phyloP scores from a whole-genome alignment of 1,140 invertebrate genomes.

The Formica selysi region DNA sequence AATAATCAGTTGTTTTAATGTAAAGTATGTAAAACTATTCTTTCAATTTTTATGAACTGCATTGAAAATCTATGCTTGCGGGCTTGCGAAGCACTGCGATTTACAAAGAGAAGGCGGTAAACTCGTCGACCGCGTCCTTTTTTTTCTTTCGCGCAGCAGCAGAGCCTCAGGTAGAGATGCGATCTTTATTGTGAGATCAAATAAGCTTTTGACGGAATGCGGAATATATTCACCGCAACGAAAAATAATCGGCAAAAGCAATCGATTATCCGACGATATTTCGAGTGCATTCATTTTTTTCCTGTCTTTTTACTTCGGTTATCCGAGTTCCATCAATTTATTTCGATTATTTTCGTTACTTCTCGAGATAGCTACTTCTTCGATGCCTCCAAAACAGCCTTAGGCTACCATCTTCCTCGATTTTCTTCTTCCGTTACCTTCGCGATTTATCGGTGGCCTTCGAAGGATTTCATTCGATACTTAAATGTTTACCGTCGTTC shows the following conservation, averaged over 20 bases:
- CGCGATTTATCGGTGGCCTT: conserved; percentile 67
- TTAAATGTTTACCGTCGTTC: conserved; percentile 20
- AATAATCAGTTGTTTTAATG: neutral
- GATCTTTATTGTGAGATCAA: conserved; percentile 9
- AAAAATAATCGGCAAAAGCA: conserved; percentile 8
- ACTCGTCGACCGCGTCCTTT: neutral
- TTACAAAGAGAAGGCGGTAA: neutral
- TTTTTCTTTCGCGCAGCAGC: conserved; percentile 11
- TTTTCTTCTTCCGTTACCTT: conserved; percentile 47
- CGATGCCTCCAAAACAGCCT: neutral
- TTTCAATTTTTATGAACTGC: neutral
- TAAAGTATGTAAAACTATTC: neutral
- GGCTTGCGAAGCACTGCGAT: neutral
- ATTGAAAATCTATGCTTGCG: neutral
- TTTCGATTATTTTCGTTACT: conserved; percentile 25
- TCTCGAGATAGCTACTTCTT: conserved; percentile 18
- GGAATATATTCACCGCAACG: neutral
- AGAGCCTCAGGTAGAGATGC: conserved; percentile 8
- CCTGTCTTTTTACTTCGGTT: neutral
- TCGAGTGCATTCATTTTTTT: neutral
- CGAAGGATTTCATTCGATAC: conserved; percentile 52
- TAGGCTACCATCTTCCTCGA: neutral
- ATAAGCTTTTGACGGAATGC: conserved; percentile 26
- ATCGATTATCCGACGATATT: conserved; percentile 28
- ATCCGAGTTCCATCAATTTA: conserved; percentile 15